Evolutionary conservation across 2,113 vertebrate species (phyloP), one percentile per base, ranked within the genome.

Genomic region (Megaptera novaeangliae): DNA sequence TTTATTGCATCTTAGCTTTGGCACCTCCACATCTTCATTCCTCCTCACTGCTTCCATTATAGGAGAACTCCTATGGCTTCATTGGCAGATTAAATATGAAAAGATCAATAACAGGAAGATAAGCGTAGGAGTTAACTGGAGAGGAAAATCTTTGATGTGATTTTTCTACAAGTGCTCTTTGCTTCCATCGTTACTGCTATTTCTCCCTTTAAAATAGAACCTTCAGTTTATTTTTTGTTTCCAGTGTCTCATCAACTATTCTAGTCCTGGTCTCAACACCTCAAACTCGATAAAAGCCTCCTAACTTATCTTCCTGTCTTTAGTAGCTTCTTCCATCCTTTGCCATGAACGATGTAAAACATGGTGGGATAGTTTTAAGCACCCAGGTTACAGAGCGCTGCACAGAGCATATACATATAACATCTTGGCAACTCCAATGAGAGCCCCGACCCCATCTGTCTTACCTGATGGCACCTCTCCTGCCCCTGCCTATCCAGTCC

Each of bases 131-230:
- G 15, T 93, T 96, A 93, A 93, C 31, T 71, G 13, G 89, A 95
- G 39, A 95, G 25, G 72, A 91, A 93, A 91, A 81, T 57, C 10
- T 85, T 69, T 39, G 31, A 20, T 89, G 36, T 83, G 17, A 68
- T 90, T 92, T 80, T 95, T 96, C 57, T 49, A 12, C 15, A 96
- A 69, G 46, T 55, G 27, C 4, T 92, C 18, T 92, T 90, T 95
- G 55, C n/a, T 78, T 94, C 3, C 10, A 59, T 69, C 6, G 25
- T 61, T 89, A 72, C 25, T 77, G 31, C 49, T 91, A 18, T 39
- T 95, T 88, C 36, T 77, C 25, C 0, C 52, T 91, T 87, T 91
- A 66, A 88, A 95, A 66, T 31, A 74, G 49, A 96, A 55, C 3
- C 9, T 39, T 75, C 34, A 27, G 46, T 87, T 92, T 31, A 55